These are phyloP conservation scores for Dolomedes plantarius DNA, from an alignment of 2,888 invertebrate genomes.

Conservation along the genomic window DNA sequence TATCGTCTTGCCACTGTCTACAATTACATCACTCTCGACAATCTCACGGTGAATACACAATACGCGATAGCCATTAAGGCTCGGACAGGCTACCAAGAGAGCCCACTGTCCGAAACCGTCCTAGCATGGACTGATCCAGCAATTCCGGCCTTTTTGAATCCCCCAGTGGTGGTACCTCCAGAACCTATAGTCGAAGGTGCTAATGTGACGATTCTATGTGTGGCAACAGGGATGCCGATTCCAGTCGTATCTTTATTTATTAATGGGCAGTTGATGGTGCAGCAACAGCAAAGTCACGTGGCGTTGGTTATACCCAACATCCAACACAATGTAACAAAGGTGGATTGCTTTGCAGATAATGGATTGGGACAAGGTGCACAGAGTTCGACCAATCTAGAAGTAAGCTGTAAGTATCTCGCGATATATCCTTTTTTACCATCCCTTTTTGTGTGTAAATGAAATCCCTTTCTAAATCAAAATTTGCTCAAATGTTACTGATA, in stretches of 20 bases:
- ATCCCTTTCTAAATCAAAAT: too few relatives aligned
- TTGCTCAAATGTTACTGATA: too few relatives aligned
- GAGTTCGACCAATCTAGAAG: conserved; percentile 86
- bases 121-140: conserved; percentile 92
- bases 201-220: conserved; percentile 89
- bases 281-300: conserved; percentile 89
- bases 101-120: conserved; percentile 87
- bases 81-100: conserved; percentile 81
- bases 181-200: conserved; percentile 89
- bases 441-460: too few relatives aligned
- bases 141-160: conserved; percentile 85
- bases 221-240: conserved; percentile 89
- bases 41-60: conserved; percentile 87
- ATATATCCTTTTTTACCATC: too few relatives aligned
- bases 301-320: conserved; percentile 80
- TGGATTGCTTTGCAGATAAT: conserved; percentile 91
- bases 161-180: conserved; percentile 89
- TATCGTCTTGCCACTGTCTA: conserved; percentile 81
- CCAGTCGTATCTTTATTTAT: conserved; percentile 90
- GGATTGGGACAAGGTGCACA: conserved; percentile 92
- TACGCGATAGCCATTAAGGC: conserved; percentile 88
- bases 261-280: conserved; percentile 85
- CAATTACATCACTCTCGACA: conserved; percentile 84
- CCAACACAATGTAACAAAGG: conserved; percentile 86
- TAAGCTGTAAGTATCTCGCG: conserved; percentile 84